phyloP scores from a whole-genome alignment of 2,113 vertebrate species.

The Actenoides hombroni region DNA sequence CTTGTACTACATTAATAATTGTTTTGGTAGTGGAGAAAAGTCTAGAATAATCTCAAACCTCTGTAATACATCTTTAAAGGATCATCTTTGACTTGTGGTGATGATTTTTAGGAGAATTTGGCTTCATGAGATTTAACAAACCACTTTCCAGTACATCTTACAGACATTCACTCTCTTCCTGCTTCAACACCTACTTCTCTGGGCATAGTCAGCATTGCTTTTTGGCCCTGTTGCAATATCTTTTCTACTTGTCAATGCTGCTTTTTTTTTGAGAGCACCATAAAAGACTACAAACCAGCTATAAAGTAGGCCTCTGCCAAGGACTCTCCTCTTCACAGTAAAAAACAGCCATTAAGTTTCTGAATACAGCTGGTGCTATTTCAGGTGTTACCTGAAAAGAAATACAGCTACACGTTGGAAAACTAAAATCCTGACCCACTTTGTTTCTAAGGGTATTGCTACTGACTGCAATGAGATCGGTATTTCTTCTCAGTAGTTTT shows the following conservation, averaged over 20 bases:
- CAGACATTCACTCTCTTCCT: background rate
- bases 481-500: background rate
- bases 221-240: background rate
- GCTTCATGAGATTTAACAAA: background rate
- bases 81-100: background rate
- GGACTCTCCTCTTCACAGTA: background rate
- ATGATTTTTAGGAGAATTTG: background rate
- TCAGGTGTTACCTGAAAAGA: background rate
- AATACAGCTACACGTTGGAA: background rate
- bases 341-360: slow-evolving; percentile 4
- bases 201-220: background rate
- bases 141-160: background rate
- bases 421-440: background rate
- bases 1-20: background rate
- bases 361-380: slow-evolving; percentile 25
- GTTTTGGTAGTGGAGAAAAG: background rate
- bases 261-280: background rate
- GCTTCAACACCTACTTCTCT: background rate
- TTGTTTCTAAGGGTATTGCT: slow-evolving; percentile 1
- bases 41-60: background rate
- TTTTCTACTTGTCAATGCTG: background rate
- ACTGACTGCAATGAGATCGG: background rate
- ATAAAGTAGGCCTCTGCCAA: slow-evolving; percentile 13
- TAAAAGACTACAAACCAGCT: slow-evolving; percentile 9
- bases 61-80: background rate